A percentile compares a stretch with the other conserved stretches of the same genome.
Evolutionary conservation across 2,113 vertebrate species (phyloP).

Genomic region (Paratilapia polleni): DNA sequence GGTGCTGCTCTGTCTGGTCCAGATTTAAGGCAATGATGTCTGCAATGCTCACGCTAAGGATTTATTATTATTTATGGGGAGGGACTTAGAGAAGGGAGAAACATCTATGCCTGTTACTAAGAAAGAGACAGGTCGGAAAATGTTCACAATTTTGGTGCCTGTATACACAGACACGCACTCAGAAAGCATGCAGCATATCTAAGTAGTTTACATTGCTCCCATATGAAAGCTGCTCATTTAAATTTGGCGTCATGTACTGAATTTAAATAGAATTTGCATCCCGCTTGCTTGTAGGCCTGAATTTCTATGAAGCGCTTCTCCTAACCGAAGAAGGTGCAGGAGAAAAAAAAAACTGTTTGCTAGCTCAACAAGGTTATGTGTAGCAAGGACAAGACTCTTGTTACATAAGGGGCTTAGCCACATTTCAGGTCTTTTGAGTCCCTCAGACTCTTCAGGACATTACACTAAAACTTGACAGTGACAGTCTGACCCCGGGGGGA

Average conservation of each 20-base stretch:
- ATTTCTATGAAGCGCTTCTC: background rate
- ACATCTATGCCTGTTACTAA: background rate
- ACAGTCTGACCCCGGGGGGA: background rate
- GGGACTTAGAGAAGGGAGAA: background rate
- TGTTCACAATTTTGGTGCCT: constrained; percentile 4
- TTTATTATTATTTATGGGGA: constrained; percentile 57
- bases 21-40: background rate
- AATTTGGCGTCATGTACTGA: background rate
- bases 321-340: background rate
- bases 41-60: background rate
- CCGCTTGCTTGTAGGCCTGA: background rate
- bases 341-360: background rate
- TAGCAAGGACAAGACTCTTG: background rate
- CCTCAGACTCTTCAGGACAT: background rate
- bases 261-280: background rate
- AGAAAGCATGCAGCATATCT: background rate
- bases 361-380: background rate
- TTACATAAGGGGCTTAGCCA: background rate
- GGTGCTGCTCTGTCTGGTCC: constrained; percentile 34
- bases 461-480: background rate
- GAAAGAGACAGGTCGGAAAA: background rate
- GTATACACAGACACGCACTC: background rate
- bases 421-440: background rate
- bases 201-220: constrained; percentile 5
- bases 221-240: background rate